A percentile compares a stretch with the other conserved stretches of the same genome.
These are phyloP conservation scores for Anisognathus igniventris DNA, from an alignment of 2,797 vertebrate genomes.

Conservation along the genomic window DNA sequence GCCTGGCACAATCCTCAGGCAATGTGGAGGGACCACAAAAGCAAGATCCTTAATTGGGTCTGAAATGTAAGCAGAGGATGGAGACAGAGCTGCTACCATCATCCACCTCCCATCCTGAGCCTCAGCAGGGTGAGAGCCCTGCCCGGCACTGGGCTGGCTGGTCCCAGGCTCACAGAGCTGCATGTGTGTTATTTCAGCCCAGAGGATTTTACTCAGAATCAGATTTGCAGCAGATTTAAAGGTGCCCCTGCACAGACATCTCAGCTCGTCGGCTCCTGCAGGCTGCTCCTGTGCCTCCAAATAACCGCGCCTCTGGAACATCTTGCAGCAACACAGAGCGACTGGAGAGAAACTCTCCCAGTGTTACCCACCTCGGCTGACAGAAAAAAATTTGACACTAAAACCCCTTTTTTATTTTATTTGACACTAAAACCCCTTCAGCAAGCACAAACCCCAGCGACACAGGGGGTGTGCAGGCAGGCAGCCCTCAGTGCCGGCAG, in stretches of 20 bases:
- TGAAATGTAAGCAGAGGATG: not conserved
- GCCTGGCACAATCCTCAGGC: rapidly evolving
- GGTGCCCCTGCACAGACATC: not conserved
- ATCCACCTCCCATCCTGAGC: not conserved
- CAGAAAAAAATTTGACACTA: not conserved
- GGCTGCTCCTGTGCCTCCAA: not conserved
- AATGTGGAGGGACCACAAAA: not conserved
- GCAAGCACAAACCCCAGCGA: not conserved
- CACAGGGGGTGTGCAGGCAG: rapidly evolving
- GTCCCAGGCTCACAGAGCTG: not conserved
- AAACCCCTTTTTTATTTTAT: not conserved
- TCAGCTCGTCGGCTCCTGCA: rapidly evolving
- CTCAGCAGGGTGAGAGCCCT: not conserved
- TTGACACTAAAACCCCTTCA: not conserved
- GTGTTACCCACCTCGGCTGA: not conserved
- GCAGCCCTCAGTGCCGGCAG: not conserved
- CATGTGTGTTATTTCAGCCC: not conserved
- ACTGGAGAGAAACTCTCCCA: not conserved
- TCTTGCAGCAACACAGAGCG: not conserved
- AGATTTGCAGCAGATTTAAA: not conserved
- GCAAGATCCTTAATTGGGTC: not conserved
- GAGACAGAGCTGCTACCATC: not conserved
- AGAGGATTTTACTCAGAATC: not conserved
- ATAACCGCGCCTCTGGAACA: not conserved
- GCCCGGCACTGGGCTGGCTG: not conserved